Base-by-base conservation (phyloP, 2,888 invertebrate genomes). In the Cantharis flavilabris region DNA sequence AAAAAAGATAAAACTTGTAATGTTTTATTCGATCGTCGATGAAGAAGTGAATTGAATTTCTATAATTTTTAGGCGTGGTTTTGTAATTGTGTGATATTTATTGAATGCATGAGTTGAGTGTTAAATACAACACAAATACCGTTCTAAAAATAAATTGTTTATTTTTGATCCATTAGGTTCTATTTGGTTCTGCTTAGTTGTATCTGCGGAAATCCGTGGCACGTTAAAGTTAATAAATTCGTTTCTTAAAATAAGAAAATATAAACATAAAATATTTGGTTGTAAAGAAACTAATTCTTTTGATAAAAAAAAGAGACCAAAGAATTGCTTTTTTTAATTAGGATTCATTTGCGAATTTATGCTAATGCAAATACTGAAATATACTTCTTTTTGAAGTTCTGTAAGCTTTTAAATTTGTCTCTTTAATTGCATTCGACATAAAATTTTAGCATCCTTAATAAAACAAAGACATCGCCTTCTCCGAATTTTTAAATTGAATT, bases 101-200 rank as follows among this genome's bases (percentile, higher is more conserved):
- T 79, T 75, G 70, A 76, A 78, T 74, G 76, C 71, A 71, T 71
- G 64, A 63, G 28, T 30, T 63, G 65, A 69, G 49, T 76, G 76
- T 74, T 76, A 74, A 76, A 76, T 76, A 76, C 76, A 74, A 62
- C 69, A 69, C 71, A 73, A 76, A 78, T 78, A 67, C 75, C 72
- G 70, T 30, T 72, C 76, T 76, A 79, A 69, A 73, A 76, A 49
- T 74, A 67, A 69, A 18, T 14, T 76, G 76, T 79, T 76, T 79
- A 79, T 79, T 79, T 78, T 76, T 64, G 74, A 72, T 76, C 64
- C 67, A 72, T 79, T 79, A 77, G 75, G 65, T 75, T 77, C 72
- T 75, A 75, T 77, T 74, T 63, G 65, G 26, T 75, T 64, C 63
- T 71, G 70, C 62, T 49, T 64, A 67, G 70, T 49, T 75, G 72